phyloP scores from a whole-genome alignment of 1,140 invertebrate genomes.

The Vanessa atalanta region DNA sequence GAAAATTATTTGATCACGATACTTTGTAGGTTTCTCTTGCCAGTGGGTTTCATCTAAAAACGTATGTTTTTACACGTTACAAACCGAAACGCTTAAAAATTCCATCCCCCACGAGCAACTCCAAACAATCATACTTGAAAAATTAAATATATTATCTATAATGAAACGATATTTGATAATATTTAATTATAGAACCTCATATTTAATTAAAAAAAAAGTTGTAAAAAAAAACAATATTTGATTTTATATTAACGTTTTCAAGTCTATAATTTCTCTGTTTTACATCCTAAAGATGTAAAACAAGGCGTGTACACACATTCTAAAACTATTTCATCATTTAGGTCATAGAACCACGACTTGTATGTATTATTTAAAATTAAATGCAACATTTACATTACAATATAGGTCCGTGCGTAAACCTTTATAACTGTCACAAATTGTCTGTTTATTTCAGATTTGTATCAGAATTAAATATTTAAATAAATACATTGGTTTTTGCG shows the following conservation, averaged over 20 bases:
- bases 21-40: too few relatives aligned
- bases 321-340: slow-evolving; percentile 8
- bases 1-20: too few relatives aligned
- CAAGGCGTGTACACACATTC: slow-evolving; percentile 8
- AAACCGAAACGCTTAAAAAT: neutral
- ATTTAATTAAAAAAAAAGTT: too few relatives aligned
- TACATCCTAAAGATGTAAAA: neutral
- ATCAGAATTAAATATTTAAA: neutral
- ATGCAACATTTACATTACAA: slow-evolving; percentile 13
- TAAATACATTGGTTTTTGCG: neutral
- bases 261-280: neutral
- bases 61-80: neutral
- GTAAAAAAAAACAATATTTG: neutral
- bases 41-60: too few relatives aligned
- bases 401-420: neutral
- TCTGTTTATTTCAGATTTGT: neutral
- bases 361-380: slow-evolving; percentile 15
- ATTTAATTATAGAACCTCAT: too few relatives aligned
- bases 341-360: slow-evolving; percentile 9
- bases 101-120: neutral
- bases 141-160: too few relatives aligned
- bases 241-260: neutral
- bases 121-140: too few relatives aligned
- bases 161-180: too few relatives aligned
- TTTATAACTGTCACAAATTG: slow-evolving; percentile 12